Evolutionary conservation across 2,113 vertebrate species (phyloP).

Genomic region (Gnathonemus longibarbis): DNA sequence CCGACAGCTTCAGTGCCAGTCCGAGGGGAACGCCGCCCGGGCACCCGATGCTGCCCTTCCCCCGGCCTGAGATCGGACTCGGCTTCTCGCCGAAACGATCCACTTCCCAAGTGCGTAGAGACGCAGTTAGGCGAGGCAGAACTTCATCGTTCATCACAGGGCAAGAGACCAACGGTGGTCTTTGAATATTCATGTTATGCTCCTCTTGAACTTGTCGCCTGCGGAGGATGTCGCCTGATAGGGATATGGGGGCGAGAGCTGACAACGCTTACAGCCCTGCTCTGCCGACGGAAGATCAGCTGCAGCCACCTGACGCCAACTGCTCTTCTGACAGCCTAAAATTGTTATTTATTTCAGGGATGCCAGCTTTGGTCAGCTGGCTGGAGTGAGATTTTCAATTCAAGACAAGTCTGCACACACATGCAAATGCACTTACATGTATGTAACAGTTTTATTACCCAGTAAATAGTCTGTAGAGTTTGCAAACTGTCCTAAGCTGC

Average conservation of each 20-base stretch:
- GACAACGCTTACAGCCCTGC: background rate
- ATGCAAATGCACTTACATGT: background rate
- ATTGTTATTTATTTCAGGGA: background rate
- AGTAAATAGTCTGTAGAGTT: background rate
- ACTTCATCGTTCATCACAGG: background rate
- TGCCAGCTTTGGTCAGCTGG: background rate
- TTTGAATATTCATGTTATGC: background rate
- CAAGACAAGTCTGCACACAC: background rate
- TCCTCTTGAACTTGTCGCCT: background rate
- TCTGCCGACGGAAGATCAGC: background rate
- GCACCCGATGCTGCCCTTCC: constrained; percentile 17
- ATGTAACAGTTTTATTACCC: background rate
- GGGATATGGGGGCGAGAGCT: background rate
- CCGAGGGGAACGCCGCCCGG: constrained; percentile 25
- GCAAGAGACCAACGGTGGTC: background rate
- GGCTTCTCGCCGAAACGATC: background rate
- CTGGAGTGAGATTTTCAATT: background rate
- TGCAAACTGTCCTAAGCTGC: background rate
- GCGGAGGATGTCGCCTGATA: background rate
- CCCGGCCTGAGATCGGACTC: constrained; percentile 24
- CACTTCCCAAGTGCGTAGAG: background rate
- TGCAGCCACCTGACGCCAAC: background rate
- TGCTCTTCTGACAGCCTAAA: background rate
- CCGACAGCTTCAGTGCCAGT: constrained; percentile 38
- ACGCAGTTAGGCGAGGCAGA: background rate